Conservation (phyloP, 2,888 invertebrate genomes). For the Lysandra coridon region DNA sequence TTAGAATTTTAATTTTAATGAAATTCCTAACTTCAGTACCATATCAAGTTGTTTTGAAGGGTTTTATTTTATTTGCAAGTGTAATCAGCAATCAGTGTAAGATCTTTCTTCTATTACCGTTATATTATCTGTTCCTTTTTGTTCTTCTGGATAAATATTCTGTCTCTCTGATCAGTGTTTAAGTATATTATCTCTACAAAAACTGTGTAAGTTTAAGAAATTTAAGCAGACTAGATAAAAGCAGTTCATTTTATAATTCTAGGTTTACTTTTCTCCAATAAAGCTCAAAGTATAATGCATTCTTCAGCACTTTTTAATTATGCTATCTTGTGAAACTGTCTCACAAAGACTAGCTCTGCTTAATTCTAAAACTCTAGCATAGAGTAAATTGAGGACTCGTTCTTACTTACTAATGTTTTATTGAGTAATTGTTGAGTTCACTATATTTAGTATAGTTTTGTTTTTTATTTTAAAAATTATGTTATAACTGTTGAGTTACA, state of each 20-base stretch:
- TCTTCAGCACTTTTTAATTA: conserved; percentile 14
- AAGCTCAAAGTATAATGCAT: not conserved
- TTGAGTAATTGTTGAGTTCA: not conserved
- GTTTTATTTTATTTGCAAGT: conserved; percentile 8
- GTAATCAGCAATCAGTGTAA: not conserved
- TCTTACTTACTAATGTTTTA: not conserved
- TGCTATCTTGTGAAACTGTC: not conserved
- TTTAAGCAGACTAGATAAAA: not conserved
- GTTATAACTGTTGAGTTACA: too few species aligned
- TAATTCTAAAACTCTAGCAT: not conserved
- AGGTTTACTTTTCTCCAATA: not conserved
- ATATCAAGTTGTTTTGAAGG: conserved; percentile 6
- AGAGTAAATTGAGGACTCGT: not conserved
- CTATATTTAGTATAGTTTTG: not conserved
- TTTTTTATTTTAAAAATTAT: not conserved
- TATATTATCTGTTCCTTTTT: not conserved
- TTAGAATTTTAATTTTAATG: conserved; percentile 26
- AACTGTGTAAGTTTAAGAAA: not conserved
- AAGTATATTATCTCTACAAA: too few species aligned
- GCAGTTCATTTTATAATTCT: not conserved
- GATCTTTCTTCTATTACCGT: too few species aligned
- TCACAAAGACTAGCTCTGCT: conserved; percentile 11
- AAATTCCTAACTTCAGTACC: conserved; percentile 21
- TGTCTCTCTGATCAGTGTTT: too few species aligned
- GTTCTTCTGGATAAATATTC: too few species aligned